Base-by-base conservation (phyloP, 2,113 vertebrate genomes). In the Hydrochoerus hydrochaeris region DNA sequence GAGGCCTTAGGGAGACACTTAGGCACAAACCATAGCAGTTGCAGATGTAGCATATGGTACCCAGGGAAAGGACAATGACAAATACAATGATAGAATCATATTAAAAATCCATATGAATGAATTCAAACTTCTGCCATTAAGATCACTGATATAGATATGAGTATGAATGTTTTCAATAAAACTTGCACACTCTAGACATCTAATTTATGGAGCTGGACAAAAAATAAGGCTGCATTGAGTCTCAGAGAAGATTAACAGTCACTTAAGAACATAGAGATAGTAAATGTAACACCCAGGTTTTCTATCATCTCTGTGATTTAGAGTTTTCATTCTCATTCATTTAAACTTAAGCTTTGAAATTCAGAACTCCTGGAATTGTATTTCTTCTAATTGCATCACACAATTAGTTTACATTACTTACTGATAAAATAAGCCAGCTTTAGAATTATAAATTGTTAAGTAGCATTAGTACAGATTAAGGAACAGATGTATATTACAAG, bases 331-430 rank as follows among this genome's bases (percentile, higher is more conserved):
- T 84, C 17, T 19, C 12, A 75, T 41, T 30, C 13, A 80, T 88
- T 85, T 84, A 67, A 83, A 65, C 85, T 58, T 32, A 67, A 93
- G 26, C 7, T 93, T 93, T 83, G 78, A 85, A 71, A 80, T 57
- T 69, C 19, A 71, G 1, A 91, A 69, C 3, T 62, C 52, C 38
- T 75, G 41, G 6, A 57, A 22, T 46, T 32, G 17, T 63, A 63
- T 54, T 58, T 24, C 41, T 62, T 96, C 5, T 49, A 81, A 49
- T 22, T 93, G 57, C 17, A 46, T 14, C 84, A 1, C 24, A 52
- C 49, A 52, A 52, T 91, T 35, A 7, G 1, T 35, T 67, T 7
- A 49, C 2, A 85, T 88, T 88, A 54, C 13, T 73, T 85, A 86
- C 44, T 46, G 32, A 92, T 75, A 63, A 44, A n/a, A 12, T 7